phyloP scores from a whole-genome alignment of 2,888 invertebrate genomes.

The Eumacrocentrus americanus region DNA sequence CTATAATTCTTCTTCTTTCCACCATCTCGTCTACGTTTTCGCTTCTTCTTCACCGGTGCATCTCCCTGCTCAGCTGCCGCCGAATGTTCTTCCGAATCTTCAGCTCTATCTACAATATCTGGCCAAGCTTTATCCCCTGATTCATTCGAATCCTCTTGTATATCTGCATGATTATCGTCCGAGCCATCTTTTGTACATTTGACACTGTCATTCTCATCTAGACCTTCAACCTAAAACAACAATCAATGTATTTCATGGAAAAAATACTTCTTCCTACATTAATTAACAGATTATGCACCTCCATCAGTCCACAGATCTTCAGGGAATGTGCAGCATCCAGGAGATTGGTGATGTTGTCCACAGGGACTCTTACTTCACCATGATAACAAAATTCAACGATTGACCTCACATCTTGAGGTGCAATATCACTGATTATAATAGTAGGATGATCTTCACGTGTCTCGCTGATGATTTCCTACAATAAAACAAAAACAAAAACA shows the following conservation, averaged over 20 bases:
- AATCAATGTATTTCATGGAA: background rate
- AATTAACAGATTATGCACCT: slow-evolving; percentile 47
- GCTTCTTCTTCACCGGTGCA: slow-evolving; percentile 37
- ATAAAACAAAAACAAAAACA: slow-evolving; percentile 12
- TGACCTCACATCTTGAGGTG: slow-evolving; percentile 54
- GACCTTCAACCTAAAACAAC: slow-evolving; percentile 47
- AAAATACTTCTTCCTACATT: slow-evolving; percentile 1
- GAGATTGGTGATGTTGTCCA: slow-evolving; percentile 54
- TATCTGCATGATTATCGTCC: background rate
- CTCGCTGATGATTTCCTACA: slow-evolving; percentile 56
- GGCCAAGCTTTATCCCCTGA: background rate
- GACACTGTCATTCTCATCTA: slow-evolving; percentile 47
- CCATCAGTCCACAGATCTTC: slow-evolving; percentile 57
- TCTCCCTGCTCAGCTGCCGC: slow-evolving; percentile 15
- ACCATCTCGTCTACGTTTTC: slow-evolving; percentile 47
- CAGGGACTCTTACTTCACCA: slow-evolving; percentile 58
- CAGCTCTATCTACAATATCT: slow-evolving; percentile 21
- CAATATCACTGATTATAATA: slow-evolving; percentile 59
- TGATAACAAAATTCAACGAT: slow-evolving; percentile 60
- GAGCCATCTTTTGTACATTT: background rate
- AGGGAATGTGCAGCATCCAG: slow-evolving; percentile 58
- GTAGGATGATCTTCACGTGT: slow-evolving; percentile 57
- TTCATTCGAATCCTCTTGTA: background rate
- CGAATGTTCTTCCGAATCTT: slow-evolving; percentile 29
- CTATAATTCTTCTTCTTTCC: slow-evolving; percentile 52